Base-by-base conservation (phyloP, 2,797 vertebrate species). In the Salmo trutta region DNA sequence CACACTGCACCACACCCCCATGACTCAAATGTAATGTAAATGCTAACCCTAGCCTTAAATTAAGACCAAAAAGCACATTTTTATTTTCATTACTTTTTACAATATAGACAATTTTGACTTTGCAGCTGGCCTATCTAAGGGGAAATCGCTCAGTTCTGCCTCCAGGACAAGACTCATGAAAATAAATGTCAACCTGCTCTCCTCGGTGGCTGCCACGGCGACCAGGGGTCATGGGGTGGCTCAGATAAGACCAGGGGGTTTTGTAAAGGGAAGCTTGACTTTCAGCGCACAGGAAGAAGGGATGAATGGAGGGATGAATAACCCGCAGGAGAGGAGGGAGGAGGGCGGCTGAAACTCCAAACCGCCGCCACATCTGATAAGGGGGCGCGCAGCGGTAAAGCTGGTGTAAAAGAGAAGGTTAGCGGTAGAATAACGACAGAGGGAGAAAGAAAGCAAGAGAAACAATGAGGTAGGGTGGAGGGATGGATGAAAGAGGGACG, bases 211-310 rank as follows among this genome's bases (percentile, higher is more conserved):
- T 83, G 83, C 82, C 83, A 81, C 88, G 74, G 71, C 80, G 90
- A 83, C 87, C 86, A 6, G 90, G 94, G 95, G 96, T 96, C 95
- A 87, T 62, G 86, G 94, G 95, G 93, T 93, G 92, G 90, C 91
- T 82, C 91, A 94, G 96, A 97, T 97, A 96, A 96, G 94, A 88
- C 84, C 76, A 81, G 84, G 81, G 51, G 93, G 92, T 93, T 95
- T 96, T 96, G 95, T 96, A 94, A 93, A 90, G 80, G 85, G 87
- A 91, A 94, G 95, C 95, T 95, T 94, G 96, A 94, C 96, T 96
- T 96, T 96, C 95, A 94, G 94, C 86, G 87, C 85, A 90, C 95
- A 96, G 96, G 95, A 97, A 97, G 94, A 82, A 84, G 86, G 91
- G 77, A 93, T 96, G 95, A 95, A 95, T 93, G 16, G 54, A 59